phyloP scores from a whole-genome alignment of 2,113 vertebrate genomes.

The Gasterosteus aculeatus region DNA sequence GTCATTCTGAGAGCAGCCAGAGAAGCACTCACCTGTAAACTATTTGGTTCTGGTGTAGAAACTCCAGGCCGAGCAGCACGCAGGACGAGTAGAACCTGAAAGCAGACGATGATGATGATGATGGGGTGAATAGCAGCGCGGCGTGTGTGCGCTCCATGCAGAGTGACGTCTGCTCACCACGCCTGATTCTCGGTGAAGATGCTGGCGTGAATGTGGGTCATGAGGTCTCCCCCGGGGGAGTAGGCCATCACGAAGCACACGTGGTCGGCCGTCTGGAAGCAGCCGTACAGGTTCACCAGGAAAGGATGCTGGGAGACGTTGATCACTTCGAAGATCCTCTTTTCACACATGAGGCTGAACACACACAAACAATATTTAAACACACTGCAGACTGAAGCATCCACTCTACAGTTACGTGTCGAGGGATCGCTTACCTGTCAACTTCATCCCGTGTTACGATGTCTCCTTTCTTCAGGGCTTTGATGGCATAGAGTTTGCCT shows the following conservation, averaged over 20 bases:
- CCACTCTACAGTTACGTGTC: not conserved
- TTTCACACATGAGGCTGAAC: slow-evolving; percentile 91
- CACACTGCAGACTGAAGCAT: not conserved
- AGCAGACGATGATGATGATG: not conserved
- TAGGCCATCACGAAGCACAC: slow-evolving; percentile 96
- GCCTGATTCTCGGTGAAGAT: slow-evolving; percentile 87
- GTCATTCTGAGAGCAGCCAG: slow-evolving; percentile 42
- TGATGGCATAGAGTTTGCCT: slow-evolving; percentile 90
- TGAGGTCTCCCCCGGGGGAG: slow-evolving; percentile 92
- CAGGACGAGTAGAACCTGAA: slow-evolving; percentile 93
- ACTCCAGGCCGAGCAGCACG: slow-evolving; percentile 92
- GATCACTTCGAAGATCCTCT: slow-evolving; percentile 92
- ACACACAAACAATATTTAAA: slow-evolving; percentile 9
- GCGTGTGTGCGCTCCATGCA: slow-evolving; percentile 31
- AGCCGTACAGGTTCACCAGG: slow-evolving; percentile 92
- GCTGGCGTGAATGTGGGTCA: slow-evolving; percentile 91
- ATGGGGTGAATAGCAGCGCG: not conserved
- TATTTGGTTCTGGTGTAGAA: slow-evolving; percentile 91
- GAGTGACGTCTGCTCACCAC: slow-evolving; percentile 72
- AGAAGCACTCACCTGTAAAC: slow-evolving; percentile 88
- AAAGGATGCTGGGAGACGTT: slow-evolving; percentile 88
- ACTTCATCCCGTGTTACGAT: slow-evolving; percentile 91
- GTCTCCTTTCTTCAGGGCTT: slow-evolving; percentile 96
- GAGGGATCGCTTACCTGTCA: slow-evolving; percentile 81
- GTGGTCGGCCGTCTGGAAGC: slow-evolving; percentile 92